Evolutionary conservation across 2,888 invertebrate species (phyloP).

Genomic region (Cantharis nigra): DNA sequence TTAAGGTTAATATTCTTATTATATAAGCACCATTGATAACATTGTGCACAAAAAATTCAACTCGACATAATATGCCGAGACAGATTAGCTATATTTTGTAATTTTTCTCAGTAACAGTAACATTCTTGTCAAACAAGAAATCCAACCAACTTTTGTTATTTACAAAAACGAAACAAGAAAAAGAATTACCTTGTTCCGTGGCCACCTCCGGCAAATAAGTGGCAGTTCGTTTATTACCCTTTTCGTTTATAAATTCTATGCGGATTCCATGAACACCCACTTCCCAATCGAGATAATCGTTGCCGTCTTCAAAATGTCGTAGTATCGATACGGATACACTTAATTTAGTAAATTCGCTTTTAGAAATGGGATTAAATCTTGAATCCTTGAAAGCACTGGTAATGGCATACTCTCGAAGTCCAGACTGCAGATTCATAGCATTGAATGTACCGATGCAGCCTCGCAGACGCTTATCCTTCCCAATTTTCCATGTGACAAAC

Average conservation of each 20-base stretch:
- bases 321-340: constrained; percentile 96
- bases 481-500: constrained; percentile 99
- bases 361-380: constrained; percentile 91
- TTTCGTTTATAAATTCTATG: constrained; percentile 94
- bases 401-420: constrained; percentile 94
- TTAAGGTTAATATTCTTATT: neutral
- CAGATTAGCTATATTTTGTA: neutral
- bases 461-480: constrained; percentile 90
- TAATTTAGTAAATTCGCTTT: constrained; percentile 90
- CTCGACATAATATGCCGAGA: neutral
- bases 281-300: constrained; percentile 96
- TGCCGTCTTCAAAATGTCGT: constrained; percentile 94
- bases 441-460: constrained; percentile 99
- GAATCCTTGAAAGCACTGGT: constrained; percentile 98
- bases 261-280: constrained; percentile 96
- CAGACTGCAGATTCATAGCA: constrained; percentile 92
- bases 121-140: neutral
- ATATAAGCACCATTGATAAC: neutral
- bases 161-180: neutral
- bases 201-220: constrained; percentile 99
- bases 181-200: constrained; percentile 85
- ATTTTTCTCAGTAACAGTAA: neutral
- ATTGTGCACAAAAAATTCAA: neutral
- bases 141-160: neutral
- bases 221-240: constrained; percentile 92